phyloP scores from a whole-genome alignment of 2,113 vertebrate genomes.

The Spea bombifrons region DNA sequence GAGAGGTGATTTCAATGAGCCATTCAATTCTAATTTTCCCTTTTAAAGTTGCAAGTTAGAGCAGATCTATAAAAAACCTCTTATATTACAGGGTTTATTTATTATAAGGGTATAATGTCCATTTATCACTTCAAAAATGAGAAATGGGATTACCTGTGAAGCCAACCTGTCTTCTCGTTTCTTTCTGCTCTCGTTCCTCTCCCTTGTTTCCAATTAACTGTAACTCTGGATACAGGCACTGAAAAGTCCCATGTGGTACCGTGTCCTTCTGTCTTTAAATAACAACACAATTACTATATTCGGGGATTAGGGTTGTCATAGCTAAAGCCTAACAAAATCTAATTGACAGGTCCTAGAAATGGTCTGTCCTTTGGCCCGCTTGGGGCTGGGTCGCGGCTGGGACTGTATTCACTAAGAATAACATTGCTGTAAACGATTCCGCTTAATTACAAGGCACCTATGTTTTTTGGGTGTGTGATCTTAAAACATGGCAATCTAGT shows the following conservation, averaged over 20 bases:
- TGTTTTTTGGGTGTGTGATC: no score
- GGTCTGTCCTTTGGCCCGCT: no score
- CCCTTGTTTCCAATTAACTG: conserved; percentile 42
- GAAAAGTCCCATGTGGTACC: conserved; percentile 20
- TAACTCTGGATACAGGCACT: conserved; percentile 13
- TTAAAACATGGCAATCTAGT: no score
- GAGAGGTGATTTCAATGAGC: no score
- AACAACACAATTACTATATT: conserved; percentile 41
- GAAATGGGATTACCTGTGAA: conserved; percentile 27
- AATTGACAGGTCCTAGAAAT: not conserved
- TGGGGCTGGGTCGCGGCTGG: no score
- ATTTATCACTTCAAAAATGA: not conserved
- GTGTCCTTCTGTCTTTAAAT: conserved; percentile 26
- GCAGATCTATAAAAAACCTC: not conserved
- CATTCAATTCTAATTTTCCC: no score
- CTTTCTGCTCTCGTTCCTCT: not conserved
- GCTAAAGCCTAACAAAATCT: not conserved
- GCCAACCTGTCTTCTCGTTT: not conserved
- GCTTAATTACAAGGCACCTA: no score
- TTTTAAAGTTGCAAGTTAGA: no score
- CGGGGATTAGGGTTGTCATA: conserved; percentile 1
- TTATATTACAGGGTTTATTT: conserved; percentile 3
- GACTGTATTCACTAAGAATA: no score
- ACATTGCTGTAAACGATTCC: no score
- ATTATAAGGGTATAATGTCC: no score